Evolutionary conservation across 2,113 vertebrate species (phyloP), one percentile per base, ranked within the genome.

Genomic region (Calonectris borealis): DNA sequence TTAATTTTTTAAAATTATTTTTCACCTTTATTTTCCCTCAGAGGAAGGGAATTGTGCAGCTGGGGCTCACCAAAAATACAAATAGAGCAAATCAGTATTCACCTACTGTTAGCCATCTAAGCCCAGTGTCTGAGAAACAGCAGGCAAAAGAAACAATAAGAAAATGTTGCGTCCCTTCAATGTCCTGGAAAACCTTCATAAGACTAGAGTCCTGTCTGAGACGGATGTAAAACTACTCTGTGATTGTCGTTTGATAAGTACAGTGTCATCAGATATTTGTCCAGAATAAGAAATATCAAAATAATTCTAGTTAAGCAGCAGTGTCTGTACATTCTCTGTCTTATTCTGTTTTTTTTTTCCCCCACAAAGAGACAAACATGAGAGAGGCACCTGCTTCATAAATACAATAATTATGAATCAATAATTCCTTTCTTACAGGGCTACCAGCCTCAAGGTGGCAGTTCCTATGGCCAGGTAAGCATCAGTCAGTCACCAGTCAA

Each of bases 151-250:
- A 38, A 58, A 15, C 9, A 26, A 6, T 18, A 29, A 80, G 14
- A 46, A 83, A 55, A 58, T 12, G 0, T n/a, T 81, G 7, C 1
- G 0, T 9, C 7, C 19, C 7, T 89, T 72, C 38, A 36, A 1
- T 27, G 26, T 46, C 5, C 29, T 69, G 38, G 46, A 65, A 90
- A 77, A 13, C 9, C 9, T 34, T 65, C 4, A 0, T 32, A 73
- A 18, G 19, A 22, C 19, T 61, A 49, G 7, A 72, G 15, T 36
- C 26, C 16, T 7, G 1, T 27, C 25, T 61, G 44, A 64, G 49
- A 38, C 0, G 2, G 31, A 48, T 13, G 2, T 36, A 51, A 86
- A 79, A 24, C 11, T 64, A 17, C 6, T 38, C 13, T 31, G 0
- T 44, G 64, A 17, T 4, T 60, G 5, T 38, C 2, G 0, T 61